Conservation (phyloP, 2,797 vertebrate genomes). For the Mastacembelus armatus region DNA sequence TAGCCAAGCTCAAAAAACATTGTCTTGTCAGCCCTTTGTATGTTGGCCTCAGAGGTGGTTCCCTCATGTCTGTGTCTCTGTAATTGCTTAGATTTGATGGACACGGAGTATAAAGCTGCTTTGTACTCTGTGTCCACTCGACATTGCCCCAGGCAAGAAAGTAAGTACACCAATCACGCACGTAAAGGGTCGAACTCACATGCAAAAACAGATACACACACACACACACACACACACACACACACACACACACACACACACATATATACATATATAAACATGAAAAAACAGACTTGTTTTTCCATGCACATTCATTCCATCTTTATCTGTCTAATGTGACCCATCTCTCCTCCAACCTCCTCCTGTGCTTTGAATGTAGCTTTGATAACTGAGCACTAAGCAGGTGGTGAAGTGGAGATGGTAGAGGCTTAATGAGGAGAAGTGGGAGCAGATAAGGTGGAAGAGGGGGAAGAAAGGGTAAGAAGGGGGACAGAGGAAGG, state of each 20-base stretch:
- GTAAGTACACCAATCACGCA: slow-evolving; percentile 39
- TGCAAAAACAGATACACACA: slow-evolving; percentile 13
- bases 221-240: background rate
- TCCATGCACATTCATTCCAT: slow-evolving; percentile 2
- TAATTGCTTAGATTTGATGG: slow-evolving; percentile 50
- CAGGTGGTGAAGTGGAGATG: slow-evolving; percentile 56
- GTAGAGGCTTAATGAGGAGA: slow-evolving; percentile 57
- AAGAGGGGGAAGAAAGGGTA: slow-evolving; percentile 2
- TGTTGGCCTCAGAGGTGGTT: slow-evolving; percentile 16
- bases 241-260: slow-evolving; percentile 9
- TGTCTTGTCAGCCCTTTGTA: slow-evolving; percentile 7
- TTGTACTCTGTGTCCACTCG: slow-evolving; percentile 28
- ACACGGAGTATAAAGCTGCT: slow-evolving; percentile 31
- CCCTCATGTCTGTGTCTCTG: slow-evolving; percentile 5
- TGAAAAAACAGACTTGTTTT: too few relatives aligned
- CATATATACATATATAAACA: background rate
- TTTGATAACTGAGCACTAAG: slow-evolving; percentile 62
- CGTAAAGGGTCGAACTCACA: slow-evolving; percentile 8
- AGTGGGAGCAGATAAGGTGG: slow-evolving; percentile 42
- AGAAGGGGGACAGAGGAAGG: slow-evolving; percentile 12
- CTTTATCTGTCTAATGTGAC: slow-evolving; percentile 47
- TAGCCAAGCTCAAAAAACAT: slow-evolving; percentile 3
- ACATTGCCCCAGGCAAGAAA: slow-evolving; percentile 46
- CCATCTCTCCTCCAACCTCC: slow-evolving; percentile 37
- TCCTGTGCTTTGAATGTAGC: slow-evolving; percentile 61